These are phyloP conservation scores for Vicugna pacos DNA, from an alignment of 2,113 vertebrate genomes.

Conservation along the genomic window DNA sequence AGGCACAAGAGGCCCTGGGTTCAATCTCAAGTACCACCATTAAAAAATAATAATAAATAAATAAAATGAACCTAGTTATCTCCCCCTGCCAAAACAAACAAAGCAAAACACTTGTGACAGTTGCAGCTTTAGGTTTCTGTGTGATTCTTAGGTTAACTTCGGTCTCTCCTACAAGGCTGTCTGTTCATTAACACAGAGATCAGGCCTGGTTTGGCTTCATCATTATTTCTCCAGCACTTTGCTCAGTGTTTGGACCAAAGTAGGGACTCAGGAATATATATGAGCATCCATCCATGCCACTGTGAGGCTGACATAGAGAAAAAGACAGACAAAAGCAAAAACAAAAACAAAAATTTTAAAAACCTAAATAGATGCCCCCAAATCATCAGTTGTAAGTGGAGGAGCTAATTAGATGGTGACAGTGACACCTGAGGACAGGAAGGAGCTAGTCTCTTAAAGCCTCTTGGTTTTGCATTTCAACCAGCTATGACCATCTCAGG, in stretches of 20 bases:
- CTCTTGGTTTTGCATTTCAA: background rate
- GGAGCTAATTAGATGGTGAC: background rate
- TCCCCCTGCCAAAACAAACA: too few species aligned
- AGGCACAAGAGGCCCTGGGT: too few species aligned
- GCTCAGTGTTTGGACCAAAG: background rate
- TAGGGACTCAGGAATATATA: background rate
- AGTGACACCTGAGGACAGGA: background rate
- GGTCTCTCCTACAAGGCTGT: background rate
- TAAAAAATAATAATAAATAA: too few species aligned
- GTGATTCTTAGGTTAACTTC: background rate
- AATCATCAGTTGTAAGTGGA: too few species aligned
- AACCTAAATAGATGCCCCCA: background rate
- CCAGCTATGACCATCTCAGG: background rate
- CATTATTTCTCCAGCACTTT: background rate
- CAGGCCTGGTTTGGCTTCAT: background rate
- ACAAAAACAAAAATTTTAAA: background rate
- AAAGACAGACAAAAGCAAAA: background rate
- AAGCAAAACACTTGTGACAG: background rate
- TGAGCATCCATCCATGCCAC: background rate
- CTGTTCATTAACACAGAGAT: background rate
- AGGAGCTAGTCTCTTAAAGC: background rate
- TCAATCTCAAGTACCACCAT: too few species aligned
- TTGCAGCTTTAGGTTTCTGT: background rate
- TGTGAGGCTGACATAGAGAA: background rate
- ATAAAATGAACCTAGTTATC: too few species aligned